Percentiles rank a stretch among this genome's conserved stretches.
Conservation (phyloP, 2,888 invertebrate genomes). For the Drosophila siamana region DNA sequence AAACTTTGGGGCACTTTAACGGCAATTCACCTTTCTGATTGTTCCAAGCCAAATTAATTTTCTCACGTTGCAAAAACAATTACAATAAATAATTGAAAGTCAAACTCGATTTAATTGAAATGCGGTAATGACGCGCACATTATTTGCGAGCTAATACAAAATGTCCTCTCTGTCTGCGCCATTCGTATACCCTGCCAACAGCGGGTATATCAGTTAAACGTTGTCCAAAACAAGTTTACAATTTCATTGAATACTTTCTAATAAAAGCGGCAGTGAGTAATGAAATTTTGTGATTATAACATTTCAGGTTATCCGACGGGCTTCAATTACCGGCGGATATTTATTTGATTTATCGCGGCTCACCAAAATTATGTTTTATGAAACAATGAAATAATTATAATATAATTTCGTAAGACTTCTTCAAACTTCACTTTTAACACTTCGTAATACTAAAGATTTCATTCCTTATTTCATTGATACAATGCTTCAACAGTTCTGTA, state of each 20-base stretch:
- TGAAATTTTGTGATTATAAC: neutral
- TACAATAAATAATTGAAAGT: constrained; percentile 69
- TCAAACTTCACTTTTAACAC: too few relatives aligned
- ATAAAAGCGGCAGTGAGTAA: too few relatives aligned
- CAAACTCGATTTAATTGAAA: constrained; percentile 53
- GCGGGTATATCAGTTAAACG: neutral
- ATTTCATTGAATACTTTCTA: too few relatives aligned
- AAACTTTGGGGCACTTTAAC: constrained; percentile 15
- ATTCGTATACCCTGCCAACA: neutral
- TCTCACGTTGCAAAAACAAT: constrained; percentile 68
- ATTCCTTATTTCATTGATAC: too few relatives aligned
- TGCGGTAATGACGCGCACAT: constrained; percentile 49
- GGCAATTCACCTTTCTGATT: constrained; percentile 31
- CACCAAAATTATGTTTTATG: too few relatives aligned
- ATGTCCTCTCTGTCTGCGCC: neutral
- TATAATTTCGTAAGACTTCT: too few relatives aligned
- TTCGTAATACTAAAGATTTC: too few relatives aligned
- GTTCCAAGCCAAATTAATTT: constrained; percentile 54
- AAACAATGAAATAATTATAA: too few relatives aligned
- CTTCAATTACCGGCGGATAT: neutral
- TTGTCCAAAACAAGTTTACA: too few relatives aligned
- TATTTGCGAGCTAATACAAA: constrained; percentile 66
- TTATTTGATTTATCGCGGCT: neutral
- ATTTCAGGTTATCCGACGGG: neutral
- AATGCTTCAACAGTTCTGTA: too few relatives aligned